Percentiles rank a stretch among this genome's conserved stretches.
Evolutionary conservation across 1,140 invertebrate species (phyloP).

Genomic region (Drosophila paulistorum): DNA sequence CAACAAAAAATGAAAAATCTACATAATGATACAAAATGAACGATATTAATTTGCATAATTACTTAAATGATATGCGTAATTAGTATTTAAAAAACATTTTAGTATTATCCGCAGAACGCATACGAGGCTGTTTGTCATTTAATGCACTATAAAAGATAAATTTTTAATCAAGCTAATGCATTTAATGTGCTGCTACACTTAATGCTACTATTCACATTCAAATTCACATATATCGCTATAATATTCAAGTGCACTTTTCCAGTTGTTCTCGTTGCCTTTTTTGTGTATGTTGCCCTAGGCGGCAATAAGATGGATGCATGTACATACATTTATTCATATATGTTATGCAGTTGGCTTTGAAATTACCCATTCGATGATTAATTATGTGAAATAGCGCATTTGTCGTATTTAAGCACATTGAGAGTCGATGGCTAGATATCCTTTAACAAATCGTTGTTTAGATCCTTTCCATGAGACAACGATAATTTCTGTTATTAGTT

Average conservation of each 20-base stretch:
- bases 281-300: background rate
- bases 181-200: conserved; percentile 12
- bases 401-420: background rate
- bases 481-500: background rate
- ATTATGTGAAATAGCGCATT: conserved; percentile 24
- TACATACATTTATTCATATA: too few relatives aligned
- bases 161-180: conserved; percentile 53
- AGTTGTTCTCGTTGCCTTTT: background rate
- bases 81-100: conserved; percentile 23
- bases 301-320: background rate
- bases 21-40: conserved; percentile 10
- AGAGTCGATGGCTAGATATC: background rate
- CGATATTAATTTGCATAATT: conserved; percentile 51
- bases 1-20: background rate
- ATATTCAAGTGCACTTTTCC: conserved; percentile 20
- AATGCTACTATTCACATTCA: background rate
- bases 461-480: background rate
- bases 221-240: conserved; percentile 15
- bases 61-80: conserved; percentile 46
- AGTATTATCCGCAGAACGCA: background rate
- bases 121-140: conserved; percentile 21
- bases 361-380: conserved; percentile 37
- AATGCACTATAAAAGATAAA: conserved; percentile 26
- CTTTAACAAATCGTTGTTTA: background rate
- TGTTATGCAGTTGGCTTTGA: background rate